Conservation (phyloP, 2,113 vertebrate genomes). For the Equus przewalskii region DNA sequence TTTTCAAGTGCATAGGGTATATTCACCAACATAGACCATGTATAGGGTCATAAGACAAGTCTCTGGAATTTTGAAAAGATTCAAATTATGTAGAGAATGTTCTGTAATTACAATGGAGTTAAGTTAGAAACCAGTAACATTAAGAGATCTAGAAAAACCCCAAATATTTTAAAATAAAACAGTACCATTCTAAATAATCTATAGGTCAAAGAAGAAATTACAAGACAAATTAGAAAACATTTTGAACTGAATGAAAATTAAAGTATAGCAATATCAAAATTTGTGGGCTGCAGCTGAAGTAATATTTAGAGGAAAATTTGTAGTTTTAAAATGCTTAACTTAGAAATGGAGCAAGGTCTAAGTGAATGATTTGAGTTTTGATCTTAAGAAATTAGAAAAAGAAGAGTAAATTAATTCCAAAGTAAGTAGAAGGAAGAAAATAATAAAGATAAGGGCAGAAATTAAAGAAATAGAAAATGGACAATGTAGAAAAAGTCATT, state of each 20-base stretch:
- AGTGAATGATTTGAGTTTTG: neutral
- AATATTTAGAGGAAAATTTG: neutral
- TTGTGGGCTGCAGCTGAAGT: neutral
- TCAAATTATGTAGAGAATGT: neutral
- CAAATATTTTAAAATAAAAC: neutral
- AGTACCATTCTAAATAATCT: neutral
- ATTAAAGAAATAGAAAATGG: neutral
- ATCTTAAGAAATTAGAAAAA: slow-evolving; percentile 18
- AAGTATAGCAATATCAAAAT: neutral
- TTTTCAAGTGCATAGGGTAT: neutral
- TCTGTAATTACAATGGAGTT: neutral
- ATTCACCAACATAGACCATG: neutral
- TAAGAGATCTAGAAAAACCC: neutral
- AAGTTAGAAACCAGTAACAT: neutral
- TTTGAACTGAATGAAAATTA: neutral
- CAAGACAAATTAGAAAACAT: neutral
- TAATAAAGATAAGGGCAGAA: neutral
- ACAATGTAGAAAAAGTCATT: neutral
- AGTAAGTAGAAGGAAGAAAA: slow-evolving; percentile 22
- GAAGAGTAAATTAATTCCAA: neutral
- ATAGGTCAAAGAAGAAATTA: neutral
- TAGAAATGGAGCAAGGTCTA: neutral
- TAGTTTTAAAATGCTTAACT: neutral
- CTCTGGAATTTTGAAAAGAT: neutral
- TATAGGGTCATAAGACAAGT: neutral